Base-by-base conservation (phyloP, 2,797 vertebrate genomes). In the Crotalus adamanteus region DNA sequence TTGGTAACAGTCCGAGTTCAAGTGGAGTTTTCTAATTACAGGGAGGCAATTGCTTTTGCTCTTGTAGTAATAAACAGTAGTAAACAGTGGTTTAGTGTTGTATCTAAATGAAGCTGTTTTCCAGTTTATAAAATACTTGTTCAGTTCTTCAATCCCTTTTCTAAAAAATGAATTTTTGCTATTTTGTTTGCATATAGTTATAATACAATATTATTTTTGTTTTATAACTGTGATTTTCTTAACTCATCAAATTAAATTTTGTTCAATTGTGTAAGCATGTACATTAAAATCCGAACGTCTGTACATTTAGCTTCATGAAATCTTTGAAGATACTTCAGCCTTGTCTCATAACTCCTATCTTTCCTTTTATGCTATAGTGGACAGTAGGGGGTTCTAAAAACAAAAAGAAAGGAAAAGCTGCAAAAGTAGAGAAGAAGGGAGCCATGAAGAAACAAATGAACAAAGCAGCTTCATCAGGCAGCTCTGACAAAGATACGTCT, bases 321-420 rank as follows among this genome's bases (percentile, higher is more conserved):
- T 63, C 53, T 86, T 73, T 28, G 85, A 42, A 60, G 65, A 25
- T 6, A 37, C 37, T 69, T 89, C 56, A 87, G 63, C 0, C 0
- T 31, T 94, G 9, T 94, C 92, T 96, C 59, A 92, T 0, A 83
- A 95, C 93, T 94, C 73, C 9, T 85, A 90, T 93, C 25, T 94
- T 94, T 88, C 0, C 93, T 95, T 65, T 96, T 93, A 91, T 90
- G 69, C 96, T 96, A 12, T 95, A 99, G 99, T 99, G 99, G 99
- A 99, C 99, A 61, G 99, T 99, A 90, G 99, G 99, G 94, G 99
- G 98, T 95, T 98, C 98, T 95, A 99, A 99, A 98, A 99, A 98
- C 95, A 99, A 99, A 97, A 99, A 99, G 98, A 99, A 99, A 95
- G 98, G 98, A 86, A 99, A 99, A 96, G 97, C 93, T 59, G 98